Conservation (phyloP, 2,113 vertebrate species). For the Platichthys stellatus region DNA sequence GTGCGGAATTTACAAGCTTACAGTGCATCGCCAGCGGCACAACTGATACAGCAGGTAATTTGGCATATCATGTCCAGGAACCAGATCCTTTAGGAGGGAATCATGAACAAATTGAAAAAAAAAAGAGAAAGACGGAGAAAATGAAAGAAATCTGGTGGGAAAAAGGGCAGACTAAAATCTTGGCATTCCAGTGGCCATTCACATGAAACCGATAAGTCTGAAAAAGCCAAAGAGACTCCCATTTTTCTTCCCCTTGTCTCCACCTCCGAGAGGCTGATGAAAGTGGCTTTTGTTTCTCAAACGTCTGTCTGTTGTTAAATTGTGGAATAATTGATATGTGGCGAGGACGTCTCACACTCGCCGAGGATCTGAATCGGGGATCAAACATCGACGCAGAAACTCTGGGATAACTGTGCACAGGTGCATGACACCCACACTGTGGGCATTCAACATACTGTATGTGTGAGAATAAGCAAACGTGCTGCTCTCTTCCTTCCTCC, state of each 20-base stretch:
- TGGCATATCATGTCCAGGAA: constrained; percentile 84
- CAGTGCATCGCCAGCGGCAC: constrained; percentile 79
- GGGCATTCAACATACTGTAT: constrained; percentile 7
- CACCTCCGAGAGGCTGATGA: constrained; percentile 63
- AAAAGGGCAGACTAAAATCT: constrained; percentile 81
- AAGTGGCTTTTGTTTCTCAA: constrained; percentile 76
- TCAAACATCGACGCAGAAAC: constrained; percentile 49
- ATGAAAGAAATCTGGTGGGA: constrained; percentile 84
- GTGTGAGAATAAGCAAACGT: constrained; percentile 1
- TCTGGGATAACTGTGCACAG: constrained; percentile 34
- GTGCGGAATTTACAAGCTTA: constrained; percentile 78
- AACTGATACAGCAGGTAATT: constrained; percentile 85
- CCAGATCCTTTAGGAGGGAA: constrained; percentile 80
- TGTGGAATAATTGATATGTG: constrained; percentile 70
- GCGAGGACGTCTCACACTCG: constrained; percentile 47
- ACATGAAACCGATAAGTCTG: constrained; percentile 83
- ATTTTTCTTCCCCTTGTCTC: constrained; percentile 70
- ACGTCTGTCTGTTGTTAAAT: constrained; percentile 62
- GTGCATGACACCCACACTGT: constrained; percentile 34
- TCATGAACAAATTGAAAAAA: constrained; percentile 78
- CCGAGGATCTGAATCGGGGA: constrained; percentile 40
- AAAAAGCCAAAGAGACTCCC: constrained; percentile 75
- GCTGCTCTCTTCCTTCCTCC: background rate
- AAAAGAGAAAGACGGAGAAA: constrained; percentile 24
- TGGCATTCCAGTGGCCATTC: constrained; percentile 79